Evolutionary conservation across 2,888 invertebrate species (phyloP).

Genomic region (Andrena praecox): DNA sequence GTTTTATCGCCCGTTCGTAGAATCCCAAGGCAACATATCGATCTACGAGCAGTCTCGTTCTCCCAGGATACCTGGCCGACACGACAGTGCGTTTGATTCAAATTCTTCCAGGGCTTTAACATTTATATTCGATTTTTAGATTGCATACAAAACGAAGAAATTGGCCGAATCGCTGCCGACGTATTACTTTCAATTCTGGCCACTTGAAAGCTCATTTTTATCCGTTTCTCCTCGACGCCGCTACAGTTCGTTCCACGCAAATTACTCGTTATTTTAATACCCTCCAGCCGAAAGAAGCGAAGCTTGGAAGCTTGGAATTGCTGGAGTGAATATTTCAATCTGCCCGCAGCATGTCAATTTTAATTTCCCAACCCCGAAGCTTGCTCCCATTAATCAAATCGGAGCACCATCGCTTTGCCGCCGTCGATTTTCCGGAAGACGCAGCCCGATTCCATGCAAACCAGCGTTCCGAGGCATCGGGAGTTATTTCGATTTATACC

Average conservation of each 20-base stretch:
- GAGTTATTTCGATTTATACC: slow-evolving; percentile 10
- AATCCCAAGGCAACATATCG: slow-evolving; percentile 24
- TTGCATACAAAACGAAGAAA: background rate
- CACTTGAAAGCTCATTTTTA: background rate
- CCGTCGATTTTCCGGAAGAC: background rate
- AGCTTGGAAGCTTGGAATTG: background rate
- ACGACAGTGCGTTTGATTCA: background rate
- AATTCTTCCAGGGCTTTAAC: background rate
- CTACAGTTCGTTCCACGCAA: background rate
- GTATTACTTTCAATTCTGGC: background rate
- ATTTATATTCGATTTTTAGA: too few relatives aligned
- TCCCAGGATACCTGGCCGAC: background rate
- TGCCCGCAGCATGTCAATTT: background rate
- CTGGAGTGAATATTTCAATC: background rate
- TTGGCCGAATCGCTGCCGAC: background rate
- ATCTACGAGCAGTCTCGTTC: slow-evolving; percentile 21
- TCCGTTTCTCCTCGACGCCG: too few relatives aligned
- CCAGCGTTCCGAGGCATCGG: background rate
- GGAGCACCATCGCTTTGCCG: background rate
- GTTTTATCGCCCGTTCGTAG: slow-evolving; percentile 28
- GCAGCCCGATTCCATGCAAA: slow-evolving; percentile 5
- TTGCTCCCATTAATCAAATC: slow-evolving; percentile 10
- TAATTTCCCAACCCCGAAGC: background rate
- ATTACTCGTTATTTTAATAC: background rate
- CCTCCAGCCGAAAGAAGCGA: background rate